A percentile compares a stretch with the other conserved stretches of the same genome.
These are phyloP conservation scores for Arenaria interpres DNA, from an alignment of 2,113 vertebrate genomes.

Conservation along the genomic window DNA sequence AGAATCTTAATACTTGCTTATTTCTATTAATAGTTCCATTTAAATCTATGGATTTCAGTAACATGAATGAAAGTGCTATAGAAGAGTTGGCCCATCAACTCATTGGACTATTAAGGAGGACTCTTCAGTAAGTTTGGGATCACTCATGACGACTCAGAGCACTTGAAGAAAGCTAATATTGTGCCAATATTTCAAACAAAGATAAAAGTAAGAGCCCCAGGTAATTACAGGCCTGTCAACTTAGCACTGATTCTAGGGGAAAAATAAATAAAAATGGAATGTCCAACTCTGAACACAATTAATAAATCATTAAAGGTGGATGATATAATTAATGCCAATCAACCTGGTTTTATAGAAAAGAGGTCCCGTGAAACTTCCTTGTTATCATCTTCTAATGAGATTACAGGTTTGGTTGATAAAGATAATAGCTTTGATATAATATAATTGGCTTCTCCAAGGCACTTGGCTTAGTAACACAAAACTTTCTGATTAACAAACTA, in stretches of 20 bases:
- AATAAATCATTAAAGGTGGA: slow-evolving; percentile 66
- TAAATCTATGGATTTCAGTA: background rate
- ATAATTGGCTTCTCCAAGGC: slow-evolving; percentile 46
- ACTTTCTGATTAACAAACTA: slow-evolving; percentile 13
- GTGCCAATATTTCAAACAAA: slow-evolving; percentile 42
- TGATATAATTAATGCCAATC: slow-evolving; percentile 63
- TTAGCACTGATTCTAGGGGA: slow-evolving; percentile 33
- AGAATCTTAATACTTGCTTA: background rate
- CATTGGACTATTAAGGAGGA: background rate
- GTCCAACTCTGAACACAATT: slow-evolving; percentile 45
- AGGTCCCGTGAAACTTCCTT: slow-evolving; percentile 4
- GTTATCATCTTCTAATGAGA: slow-evolving; percentile 3
- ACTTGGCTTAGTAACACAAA: background rate
- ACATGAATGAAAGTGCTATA: background rate
- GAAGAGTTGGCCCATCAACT: background rate
- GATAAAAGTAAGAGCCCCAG: slow-evolving; percentile 48
- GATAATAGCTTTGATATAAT: slow-evolving; percentile 50
- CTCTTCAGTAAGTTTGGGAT: background rate
- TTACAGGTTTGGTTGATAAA: slow-evolving; percentile 47
- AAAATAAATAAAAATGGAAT: slow-evolving; percentile 61
- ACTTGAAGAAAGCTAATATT: slow-evolving; percentile 27
- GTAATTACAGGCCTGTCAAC: slow-evolving; percentile 50
- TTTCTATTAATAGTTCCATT: background rate
- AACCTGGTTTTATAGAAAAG: slow-evolving; percentile 26
- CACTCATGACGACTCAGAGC: background rate